phyloP scores from a whole-genome alignment of 2,888 invertebrate species.

The Auanema sp. region DNA sequence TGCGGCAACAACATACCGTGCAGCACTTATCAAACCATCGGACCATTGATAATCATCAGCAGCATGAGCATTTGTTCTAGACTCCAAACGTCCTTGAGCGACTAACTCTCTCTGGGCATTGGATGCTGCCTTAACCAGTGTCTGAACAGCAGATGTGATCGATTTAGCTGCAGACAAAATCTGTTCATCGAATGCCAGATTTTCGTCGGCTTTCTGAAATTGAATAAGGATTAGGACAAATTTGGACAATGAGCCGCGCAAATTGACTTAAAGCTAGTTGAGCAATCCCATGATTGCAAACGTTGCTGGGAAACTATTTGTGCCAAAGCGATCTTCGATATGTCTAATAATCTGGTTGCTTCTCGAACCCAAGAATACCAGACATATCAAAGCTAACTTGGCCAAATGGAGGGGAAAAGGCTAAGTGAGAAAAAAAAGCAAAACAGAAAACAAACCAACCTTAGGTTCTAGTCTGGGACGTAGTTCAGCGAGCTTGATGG shows the following conservation, averaged over 20 bases:
- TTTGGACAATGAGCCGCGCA: not conserved
- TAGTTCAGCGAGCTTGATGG: conserved; percentile 87
- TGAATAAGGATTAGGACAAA: not conserved
- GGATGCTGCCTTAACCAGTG: conserved; percentile 91
- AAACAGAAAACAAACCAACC: not conserved
- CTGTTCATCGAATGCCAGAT: conserved; percentile 97
- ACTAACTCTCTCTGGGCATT: conserved; percentile 95
- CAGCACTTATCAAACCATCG: conserved; percentile 69
- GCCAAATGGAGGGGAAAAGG: conserved; percentile 15
- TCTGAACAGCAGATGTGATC: conserved; percentile 94
- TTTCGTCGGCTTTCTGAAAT: conserved; percentile 83
- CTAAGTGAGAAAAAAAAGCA: conserved; percentile 16
- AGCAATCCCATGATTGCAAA: not conserved
- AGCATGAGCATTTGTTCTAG: conserved; percentile 10
- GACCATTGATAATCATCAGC: conserved; percentile 58
- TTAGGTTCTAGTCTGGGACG: conserved; percentile 74
- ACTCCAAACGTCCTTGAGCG: conserved; percentile 70
- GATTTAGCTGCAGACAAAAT: conserved; percentile 96
- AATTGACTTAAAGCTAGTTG: not conserved
- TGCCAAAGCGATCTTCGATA: conserved; percentile 71
- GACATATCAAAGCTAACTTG: conserved; percentile 85
- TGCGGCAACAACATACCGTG: conserved; percentile 86
- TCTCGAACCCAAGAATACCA: conserved; percentile 99
- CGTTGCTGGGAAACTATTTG: not conserved
- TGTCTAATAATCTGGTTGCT: conserved; percentile 96